These are phyloP conservation scores for Eurois occulta DNA, from an alignment of 2,888 invertebrate genomes.

Conservation along the genomic window DNA sequence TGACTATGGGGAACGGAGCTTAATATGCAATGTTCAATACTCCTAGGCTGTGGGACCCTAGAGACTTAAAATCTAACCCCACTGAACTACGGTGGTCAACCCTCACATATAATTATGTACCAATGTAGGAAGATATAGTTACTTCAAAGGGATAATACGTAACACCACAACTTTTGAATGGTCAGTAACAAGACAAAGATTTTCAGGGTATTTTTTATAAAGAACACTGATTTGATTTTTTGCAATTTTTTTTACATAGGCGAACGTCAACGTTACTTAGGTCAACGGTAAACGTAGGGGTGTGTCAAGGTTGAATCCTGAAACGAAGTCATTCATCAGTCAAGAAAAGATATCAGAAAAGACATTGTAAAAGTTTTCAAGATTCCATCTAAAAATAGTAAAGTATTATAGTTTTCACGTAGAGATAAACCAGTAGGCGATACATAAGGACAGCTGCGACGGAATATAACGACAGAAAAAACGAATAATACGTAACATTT, in stretches of 20 bases:
- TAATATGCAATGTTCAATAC: background rate
- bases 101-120: background rate
- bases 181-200: background rate
- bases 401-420: constrained; percentile 2
- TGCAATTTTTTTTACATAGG: background rate
- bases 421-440: constrained; percentile 33
- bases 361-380: background rate
- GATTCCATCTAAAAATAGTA: constrained; percentile 3
- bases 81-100: constrained; percentile 3
- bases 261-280: too few species aligned
- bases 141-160: background rate
- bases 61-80: background rate
- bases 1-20: background rate
- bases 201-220: background rate
- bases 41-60: background rate
- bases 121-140: background rate
- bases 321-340: constrained; percentile 2
- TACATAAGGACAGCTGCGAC: constrained; percentile 68
- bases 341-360: background rate
- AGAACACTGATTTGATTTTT: background rate
- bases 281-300: background rate
- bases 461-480: constrained; percentile 64
- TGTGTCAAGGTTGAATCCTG: background rate
- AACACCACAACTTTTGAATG: background rate
- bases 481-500: constrained; percentile 74